These are phyloP conservation scores for Galendromus occidentalis DNA, from an alignment of 1,140 invertebrate species.

Conservation along the genomic window DNA sequence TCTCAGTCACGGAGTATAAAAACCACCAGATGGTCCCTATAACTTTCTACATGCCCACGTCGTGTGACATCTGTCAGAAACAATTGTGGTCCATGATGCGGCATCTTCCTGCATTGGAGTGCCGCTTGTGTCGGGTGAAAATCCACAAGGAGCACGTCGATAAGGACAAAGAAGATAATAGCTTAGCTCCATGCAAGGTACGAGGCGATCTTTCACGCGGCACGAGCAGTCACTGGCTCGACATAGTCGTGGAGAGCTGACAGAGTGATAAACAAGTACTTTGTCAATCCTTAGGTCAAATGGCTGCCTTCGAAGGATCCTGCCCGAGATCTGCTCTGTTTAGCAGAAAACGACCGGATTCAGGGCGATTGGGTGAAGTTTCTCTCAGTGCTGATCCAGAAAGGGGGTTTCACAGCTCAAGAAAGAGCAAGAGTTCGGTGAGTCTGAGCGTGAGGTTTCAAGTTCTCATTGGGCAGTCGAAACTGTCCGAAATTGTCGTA, in stretches of 20 bases:
- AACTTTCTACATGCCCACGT: conserved; percentile 91
- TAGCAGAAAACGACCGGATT: conserved; percentile 9
- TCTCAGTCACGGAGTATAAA: conserved; percentile 61
- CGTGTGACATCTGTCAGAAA: conserved; percentile 89
- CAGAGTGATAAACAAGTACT: too few species aligned
- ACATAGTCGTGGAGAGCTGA: too few species aligned
- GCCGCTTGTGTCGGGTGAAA: conserved; percentile 81
- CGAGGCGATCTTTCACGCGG: conserved; percentile 5
- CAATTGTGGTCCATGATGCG: conserved; percentile 91
- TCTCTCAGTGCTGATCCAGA: not conserved
- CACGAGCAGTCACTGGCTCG: too few species aligned
- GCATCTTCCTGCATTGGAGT: conserved; percentile 86
- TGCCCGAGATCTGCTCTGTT: not conserved
- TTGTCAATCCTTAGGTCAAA: conserved; percentile 5
- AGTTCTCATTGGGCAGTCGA: not conserved
- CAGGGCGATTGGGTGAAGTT: not conserved
- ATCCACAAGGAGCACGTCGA: conserved; percentile 84
- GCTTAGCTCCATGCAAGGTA: conserved; percentile 9
- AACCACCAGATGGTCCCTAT: conserved; percentile 91
- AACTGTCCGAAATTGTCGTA: not conserved
- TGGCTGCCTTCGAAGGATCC: not conserved
- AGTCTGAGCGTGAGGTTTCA: not conserved
- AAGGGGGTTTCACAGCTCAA: not conserved
- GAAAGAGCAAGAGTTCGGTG: not conserved
- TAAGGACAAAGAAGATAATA: conserved; percentile 40